phyloP scores from a whole-genome alignment of 2,797 vertebrate species.

The Rhinoraja longicauda region DNA sequence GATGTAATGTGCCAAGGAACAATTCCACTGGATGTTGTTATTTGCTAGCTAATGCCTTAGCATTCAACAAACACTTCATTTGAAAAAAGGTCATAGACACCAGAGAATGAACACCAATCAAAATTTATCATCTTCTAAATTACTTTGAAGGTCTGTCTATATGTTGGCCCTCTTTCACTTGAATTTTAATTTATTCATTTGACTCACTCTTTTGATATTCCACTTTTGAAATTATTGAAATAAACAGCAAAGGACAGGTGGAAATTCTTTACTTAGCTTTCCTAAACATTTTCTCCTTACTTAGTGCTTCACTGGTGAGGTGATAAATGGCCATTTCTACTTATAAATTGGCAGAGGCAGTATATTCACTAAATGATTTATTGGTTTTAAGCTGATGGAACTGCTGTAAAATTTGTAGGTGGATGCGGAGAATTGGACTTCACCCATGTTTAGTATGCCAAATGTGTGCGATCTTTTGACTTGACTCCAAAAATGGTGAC shows the following conservation, averaged over 20 bases:
- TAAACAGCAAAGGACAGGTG: not conserved
- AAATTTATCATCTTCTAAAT: not conserved
- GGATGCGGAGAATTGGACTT: not conserved
- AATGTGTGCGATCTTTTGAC: too few relatives aligned
- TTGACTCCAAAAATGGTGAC: too few relatives aligned
- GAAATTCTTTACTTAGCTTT: not conserved
- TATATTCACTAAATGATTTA: not conserved
- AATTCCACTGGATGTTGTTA: not conserved
- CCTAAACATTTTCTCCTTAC: not conserved
- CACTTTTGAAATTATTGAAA: not conserved
- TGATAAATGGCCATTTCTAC: not conserved
- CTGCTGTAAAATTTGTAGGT: not conserved
- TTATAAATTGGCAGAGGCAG: not conserved
- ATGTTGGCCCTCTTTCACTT: not conserved
- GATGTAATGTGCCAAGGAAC: not conserved
- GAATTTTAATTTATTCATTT: not conserved
- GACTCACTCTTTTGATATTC: not conserved
- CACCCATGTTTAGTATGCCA: too few relatives aligned
- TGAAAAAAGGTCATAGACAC: not conserved
- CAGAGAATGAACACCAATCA: slow-evolving; percentile 5
- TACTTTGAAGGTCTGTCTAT: not conserved
- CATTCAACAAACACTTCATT: not conserved
- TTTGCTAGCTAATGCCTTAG: not conserved
- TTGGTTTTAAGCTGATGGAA: not conserved
- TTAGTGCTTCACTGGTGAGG: not conserved